Conservation (phyloP, 53 echinoderm and acorn worm species). For the Holothuria scabra region DNA sequence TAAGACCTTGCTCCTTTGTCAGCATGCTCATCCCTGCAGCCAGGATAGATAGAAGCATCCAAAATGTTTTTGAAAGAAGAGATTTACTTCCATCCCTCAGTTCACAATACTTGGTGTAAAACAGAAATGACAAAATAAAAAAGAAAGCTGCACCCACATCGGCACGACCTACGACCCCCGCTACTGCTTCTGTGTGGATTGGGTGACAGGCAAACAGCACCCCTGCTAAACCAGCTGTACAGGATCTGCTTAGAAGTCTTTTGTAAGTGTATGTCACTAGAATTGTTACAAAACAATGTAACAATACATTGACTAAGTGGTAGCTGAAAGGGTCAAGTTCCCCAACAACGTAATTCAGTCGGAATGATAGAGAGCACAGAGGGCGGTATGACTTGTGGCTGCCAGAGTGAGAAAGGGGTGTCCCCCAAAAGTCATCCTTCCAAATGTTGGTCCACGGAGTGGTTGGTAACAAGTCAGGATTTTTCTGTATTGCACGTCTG, state of each 20-base stretch:
- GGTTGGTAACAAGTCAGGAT: slow-evolving; percentile 64
- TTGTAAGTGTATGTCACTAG: slow-evolving; percentile 57
- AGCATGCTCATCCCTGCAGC: slow-evolving; percentile 77
- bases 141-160: slow-evolving; percentile 88
- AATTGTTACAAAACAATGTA: slow-evolving; percentile 64
- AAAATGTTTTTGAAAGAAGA: slow-evolving; percentile 39
- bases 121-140: slow-evolving; percentile 76
- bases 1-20: slow-evolving; percentile 94
- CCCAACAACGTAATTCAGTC: slow-evolving; percentile 72
- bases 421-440: slow-evolving; percentile 81
- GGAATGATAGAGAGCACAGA: slow-evolving; percentile 71
- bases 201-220: slow-evolving; percentile 78
- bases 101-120: slow-evolving; percentile 78
- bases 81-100: slow-evolving; percentile 20
- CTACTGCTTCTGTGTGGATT: slow-evolving; percentile 97
- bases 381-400: slow-evolving; percentile 94
- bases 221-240: slow-evolving; percentile 50
- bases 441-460: slow-evolving; percentile 70
- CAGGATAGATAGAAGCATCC: slow-evolving; percentile 43
- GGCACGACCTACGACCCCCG: slow-evolving; percentile 92
- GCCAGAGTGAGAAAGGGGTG: slow-evolving; percentile 63
- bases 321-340: slow-evolving; percentile 74
- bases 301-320: slow-evolving; percentile 67
- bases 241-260: slow-evolving; percentile 41
- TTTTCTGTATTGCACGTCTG: slow-evolving; percentile 72